Percentiles rank a stretch among this genome's conserved stretches.
These are phyloP conservation scores for Drosophila mettleri DNA, from an alignment of 2,888 invertebrate genomes.

Conservation along the genomic window DNA sequence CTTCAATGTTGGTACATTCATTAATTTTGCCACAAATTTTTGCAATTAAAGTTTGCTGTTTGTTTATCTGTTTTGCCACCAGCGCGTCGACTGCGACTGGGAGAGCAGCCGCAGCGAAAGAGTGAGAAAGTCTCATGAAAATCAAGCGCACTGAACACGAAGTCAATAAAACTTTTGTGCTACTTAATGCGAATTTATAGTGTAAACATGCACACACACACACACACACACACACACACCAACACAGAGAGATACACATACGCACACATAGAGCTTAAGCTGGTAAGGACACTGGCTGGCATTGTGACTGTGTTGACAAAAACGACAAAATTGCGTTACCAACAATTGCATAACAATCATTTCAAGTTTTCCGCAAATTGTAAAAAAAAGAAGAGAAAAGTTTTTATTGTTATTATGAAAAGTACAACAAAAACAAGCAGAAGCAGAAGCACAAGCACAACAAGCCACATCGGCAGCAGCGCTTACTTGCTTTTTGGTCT, in stretches of 20 bases:
- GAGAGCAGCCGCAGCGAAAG: background rate
- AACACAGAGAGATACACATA: background rate
- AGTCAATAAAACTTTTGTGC: conserved; percentile 80
- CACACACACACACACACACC: background rate
- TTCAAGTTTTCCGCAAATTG: conserved; percentile 80
- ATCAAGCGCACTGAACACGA: conserved; percentile 75
- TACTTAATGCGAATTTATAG: conserved; percentile 81
- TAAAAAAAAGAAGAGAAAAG: conserved; percentile 59
- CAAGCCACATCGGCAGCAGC: conserved; percentile 30
- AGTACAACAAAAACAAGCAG: conserved; percentile 66
- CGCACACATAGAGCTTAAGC: conserved; percentile 8
- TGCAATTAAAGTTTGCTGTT: conserved; percentile 79
- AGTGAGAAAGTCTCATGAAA: conserved; percentile 52
- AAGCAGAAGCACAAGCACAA: conserved; percentile 18
- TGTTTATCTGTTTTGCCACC: conserved; percentile 73
- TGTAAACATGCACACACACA: conserved; percentile 72
- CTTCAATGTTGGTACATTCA: conserved; percentile 58
- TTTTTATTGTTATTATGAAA: conserved; percentile 81
- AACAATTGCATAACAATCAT: conserved; percentile 80
- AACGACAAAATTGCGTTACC: conserved; percentile 80
- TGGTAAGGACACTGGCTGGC: conserved; percentile 44
- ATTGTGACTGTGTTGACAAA: conserved; percentile 57
- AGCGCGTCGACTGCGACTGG: background rate
- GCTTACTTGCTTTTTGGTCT: conserved; percentile 63
- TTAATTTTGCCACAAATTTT: conserved; percentile 79